Evolutionary conservation across 1,140 invertebrate genomes (phyloP).

Genomic region (Trichonephila clavipes): DNA sequence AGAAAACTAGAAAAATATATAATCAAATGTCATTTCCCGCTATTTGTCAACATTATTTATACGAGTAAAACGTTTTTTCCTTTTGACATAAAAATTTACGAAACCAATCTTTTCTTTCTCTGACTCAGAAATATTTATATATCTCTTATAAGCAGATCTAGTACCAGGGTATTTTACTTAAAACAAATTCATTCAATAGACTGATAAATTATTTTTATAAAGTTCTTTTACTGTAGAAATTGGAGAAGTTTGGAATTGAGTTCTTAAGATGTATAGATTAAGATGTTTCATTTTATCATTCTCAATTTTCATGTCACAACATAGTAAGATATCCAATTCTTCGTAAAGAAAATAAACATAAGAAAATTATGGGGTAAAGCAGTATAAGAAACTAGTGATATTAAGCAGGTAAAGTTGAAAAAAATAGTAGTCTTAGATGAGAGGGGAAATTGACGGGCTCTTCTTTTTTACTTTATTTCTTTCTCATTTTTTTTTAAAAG

Average conservation of each 20-base stretch:
- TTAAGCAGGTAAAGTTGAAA: neutral
- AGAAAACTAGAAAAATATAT: no score
- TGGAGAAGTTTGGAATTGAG: neutral
- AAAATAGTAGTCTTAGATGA: neutral
- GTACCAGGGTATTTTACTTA: no score
- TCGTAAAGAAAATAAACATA: neutral
- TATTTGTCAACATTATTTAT: no score
- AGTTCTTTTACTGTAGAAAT: no score
- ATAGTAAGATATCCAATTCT: neutral
- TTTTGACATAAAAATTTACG: no score
- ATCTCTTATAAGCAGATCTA: no score
- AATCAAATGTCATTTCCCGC: no score
- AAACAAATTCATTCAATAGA: no score
- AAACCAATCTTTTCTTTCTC: no score
- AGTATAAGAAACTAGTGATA: neutral
- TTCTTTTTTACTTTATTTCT: neutral
- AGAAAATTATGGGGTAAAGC: neutral
- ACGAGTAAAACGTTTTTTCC: no score
- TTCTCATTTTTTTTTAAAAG: neutral
- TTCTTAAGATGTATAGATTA: neutral
- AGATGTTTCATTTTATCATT: neutral
- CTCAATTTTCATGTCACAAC: neutral
- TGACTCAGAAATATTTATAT: no score
- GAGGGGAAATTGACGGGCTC: neutral
- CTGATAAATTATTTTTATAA: no score